Evolutionary conservation across 2,113 vertebrate genomes (phyloP), one percentile per base, ranked within the genome.

Genomic region (Gymnogyps californianus): DNA sequence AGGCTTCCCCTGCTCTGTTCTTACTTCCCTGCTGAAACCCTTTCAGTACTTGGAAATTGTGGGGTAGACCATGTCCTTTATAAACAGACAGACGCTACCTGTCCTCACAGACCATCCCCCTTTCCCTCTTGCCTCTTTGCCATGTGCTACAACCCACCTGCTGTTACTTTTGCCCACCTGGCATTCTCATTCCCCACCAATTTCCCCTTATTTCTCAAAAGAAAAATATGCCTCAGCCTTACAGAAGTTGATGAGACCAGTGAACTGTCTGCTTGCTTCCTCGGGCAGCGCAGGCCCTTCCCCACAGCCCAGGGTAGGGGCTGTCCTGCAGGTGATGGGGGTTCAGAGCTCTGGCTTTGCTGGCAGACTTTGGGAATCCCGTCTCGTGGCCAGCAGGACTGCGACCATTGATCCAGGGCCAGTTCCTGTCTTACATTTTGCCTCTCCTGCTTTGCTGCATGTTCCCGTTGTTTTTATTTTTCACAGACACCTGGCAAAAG

Each of bases 401-500:
- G 13, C 24, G 36, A 81, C 28, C 38, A 22, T 1, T 26, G 28
- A 62, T 59, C 49, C 76, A 62, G 19, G 80, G 54, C n/a, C n/a
- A 66, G 13, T 44, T 66, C 69, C 55, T 62, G 42, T 52, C 52
- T 89, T 10, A 31, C 4, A 6, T 40, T 80, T 85, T 62, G 9
- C 40, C 14, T n/a, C 52, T 75, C 24, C 18, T 70, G 46, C 67
- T 87, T 81, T 62, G 42, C 64, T 81, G n/a, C 52, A 6, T 32
- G 16, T 78, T 92, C 19, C 59, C 46, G 22, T 92, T 89, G 52
- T 52, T 89, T 89, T 85, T 77, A 66, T 88, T 93, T 92, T 84
- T 75, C 67, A 75, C 21, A 96, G 89, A 52, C 72, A 96, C 76
- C 74, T 96, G 79, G 90, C 66, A 85, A 96, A 93, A 97, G 86